Base-by-base conservation (phyloP, 2,888 invertebrate genomes). In the Ochropleura leucogaster region DNA sequence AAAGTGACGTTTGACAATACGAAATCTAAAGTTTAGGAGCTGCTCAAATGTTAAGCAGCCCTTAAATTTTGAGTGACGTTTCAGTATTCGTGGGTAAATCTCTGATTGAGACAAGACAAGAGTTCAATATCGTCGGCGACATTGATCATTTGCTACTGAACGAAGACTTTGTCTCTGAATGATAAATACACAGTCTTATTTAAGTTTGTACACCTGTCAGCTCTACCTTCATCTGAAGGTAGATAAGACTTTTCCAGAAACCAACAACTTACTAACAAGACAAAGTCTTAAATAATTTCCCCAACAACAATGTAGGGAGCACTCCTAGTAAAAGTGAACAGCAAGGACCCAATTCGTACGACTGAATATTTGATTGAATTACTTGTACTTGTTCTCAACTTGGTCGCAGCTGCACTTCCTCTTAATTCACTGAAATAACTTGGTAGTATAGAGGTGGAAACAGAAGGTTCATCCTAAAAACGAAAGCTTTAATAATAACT, bases 291-390 rank as follows among this genome's bases (percentile, higher is more conserved):
- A 72, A 68, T 63, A 69, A 72, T 49, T 53, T 16, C 46, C 46
- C 12, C 12, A 40, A 69, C 53, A 62, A 70, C 53, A 68, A 62
- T 62, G 20, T 67, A 75, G 30, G 40, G 57, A 47, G 44, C 55
- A n/a, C 67, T 80, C 51, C 10, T 46, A 40, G 46, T 70, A 62
- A 76, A n/a, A 55, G 76, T 47, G 44, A 80, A 81, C 64, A 59
- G 30, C 72, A 72, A 71, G 74, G 82, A 77, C 67, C 69, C 90
- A 91, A 89, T 90, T 90, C 89, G 84, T 83, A 64, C 66, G 46
- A 14, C 51, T 92, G 88, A 91, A 92, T 92, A 89, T 91, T 92
- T 88, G 87, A 92, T 89, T 87, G 75, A 74, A 81, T 86, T 81
- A 77, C 78, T 30, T 30, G 30, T 30, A 73, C 80, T 82, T 62